phyloP scores from a whole-genome alignment of 2,888 invertebrate species.

The Dasysyrphus tricinctus region DNA sequence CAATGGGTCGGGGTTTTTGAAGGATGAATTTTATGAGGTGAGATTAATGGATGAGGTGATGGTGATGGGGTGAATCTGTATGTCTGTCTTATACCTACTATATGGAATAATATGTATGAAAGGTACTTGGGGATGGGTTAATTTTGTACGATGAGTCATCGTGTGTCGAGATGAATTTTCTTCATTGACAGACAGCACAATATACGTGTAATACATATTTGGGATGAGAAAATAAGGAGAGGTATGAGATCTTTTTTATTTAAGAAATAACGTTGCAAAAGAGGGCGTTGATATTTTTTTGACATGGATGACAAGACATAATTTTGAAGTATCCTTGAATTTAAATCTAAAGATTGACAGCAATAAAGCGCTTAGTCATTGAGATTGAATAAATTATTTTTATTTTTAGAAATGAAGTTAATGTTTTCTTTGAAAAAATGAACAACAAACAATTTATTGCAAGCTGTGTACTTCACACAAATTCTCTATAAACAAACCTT shows the following conservation, averaged over 20 bases:
- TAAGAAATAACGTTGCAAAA: not conserved
- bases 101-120: too few relatives aligned
- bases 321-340: conserved; percentile 28
- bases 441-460: not conserved
- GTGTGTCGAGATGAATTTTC: conserved; percentile 38
- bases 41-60: conserved; percentile 65
- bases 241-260: conserved; percentile 17
- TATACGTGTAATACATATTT: not conserved
- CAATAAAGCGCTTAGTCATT: conserved; percentile 47
- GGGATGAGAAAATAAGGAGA: not conserved
- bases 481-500: too few relatives aligned
- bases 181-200: conserved; percentile 36
- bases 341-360: conserved; percentile 30
- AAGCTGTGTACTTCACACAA: too few relatives aligned
- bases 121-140: not conserved
- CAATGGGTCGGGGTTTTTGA: conserved; percentile 16
- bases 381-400: conserved; percentile 57
- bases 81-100: not conserved
- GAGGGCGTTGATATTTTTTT: conserved; percentile 33
- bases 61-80: conserved; percentile 1
- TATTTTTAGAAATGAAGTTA: not conserved
- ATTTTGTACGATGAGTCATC: conserved; percentile 60
- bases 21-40: conserved; percentile 62
- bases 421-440: not conserved
- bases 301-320: conserved; percentile 48